Evolutionary conservation across 2,113 vertebrate genomes (phyloP), one percentile per base, ranked within the genome.

Genomic region (Nothoprocta pentlandii): DNA sequence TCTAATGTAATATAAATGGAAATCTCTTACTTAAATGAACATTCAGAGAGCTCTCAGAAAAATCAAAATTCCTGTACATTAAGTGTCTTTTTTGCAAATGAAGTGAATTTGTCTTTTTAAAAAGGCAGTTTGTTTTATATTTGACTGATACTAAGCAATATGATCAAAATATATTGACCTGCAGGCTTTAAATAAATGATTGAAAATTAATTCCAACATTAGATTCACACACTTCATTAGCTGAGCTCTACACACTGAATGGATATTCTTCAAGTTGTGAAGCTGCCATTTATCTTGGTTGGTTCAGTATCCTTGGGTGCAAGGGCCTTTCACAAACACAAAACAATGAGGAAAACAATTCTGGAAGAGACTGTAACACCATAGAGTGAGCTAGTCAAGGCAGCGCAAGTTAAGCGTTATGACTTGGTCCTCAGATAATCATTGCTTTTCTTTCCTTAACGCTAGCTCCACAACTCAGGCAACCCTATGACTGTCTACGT

Each of bases 21-120:
- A 96, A 89, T 91, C 64, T 91, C 64, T 93, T 94, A 90, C 82
- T 96, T 91, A 83, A 96, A 89, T 76, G n/a, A 93, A 59, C 20
- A 69, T 74, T 94, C 67, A 70, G 92, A 86, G 68, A 70, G 75
- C 36, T 90, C 58, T 84, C 26, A 53, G 32, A 92, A 94, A 85
- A 80, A 88, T 54, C 39, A 93, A 58, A 82, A 85, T 79, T 91
- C 44, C 67, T 87, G 12, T 68, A 85, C n/a, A 73, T 85, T 92
- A 93, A 95, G 53, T 61, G 11, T 64, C 67, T 3, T 10, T 87
- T 93, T 89, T 89, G 36, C 44, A 93, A 93, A 94, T 86, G 7
- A 94, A 80, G 67, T 70, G 81, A 91, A 94, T 94, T 85, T 76
- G 70, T 94, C 90, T 91, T 94, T 91, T 94, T 62, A 56, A 30